These are phyloP conservation scores for Jacana jacana DNA, from an alignment of 2,113 vertebrate species.

Conservation along the genomic window DNA sequence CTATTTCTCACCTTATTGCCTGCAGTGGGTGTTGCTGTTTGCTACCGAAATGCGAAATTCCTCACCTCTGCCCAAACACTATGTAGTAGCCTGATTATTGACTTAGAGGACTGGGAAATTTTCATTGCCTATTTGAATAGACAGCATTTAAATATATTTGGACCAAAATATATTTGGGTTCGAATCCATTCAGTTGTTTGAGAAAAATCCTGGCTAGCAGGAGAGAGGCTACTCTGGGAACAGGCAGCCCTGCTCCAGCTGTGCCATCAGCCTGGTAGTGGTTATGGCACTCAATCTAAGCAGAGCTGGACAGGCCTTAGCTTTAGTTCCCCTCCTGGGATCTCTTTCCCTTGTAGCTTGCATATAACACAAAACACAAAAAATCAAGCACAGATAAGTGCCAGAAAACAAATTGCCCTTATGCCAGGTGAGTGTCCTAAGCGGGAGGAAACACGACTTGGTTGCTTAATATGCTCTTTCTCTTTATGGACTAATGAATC, in stretches of 20 bases:
- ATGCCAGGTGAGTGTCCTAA: background rate
- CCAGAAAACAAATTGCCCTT: background rate
- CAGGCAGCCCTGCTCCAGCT: background rate
- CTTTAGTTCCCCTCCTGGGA: background rate
- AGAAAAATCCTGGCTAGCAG: background rate
- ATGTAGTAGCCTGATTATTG: background rate
- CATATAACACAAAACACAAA: background rate
- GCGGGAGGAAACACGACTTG: background rate
- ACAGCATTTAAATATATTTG: background rate
- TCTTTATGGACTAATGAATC: background rate
- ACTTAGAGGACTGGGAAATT: background rate
- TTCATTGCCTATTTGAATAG: background rate
- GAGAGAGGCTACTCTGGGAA: background rate
- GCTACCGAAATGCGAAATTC: background rate
- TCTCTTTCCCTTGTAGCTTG: background rate
- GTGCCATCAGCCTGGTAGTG: background rate
- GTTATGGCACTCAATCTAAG: background rate
- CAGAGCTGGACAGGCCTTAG: background rate
- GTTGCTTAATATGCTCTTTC: background rate
- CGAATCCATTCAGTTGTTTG: background rate
- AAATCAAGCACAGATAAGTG: background rate
- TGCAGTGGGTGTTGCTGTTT: background rate
- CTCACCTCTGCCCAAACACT: accelerated
- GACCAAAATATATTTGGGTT: background rate
- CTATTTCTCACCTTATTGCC: background rate